These are phyloP conservation scores for Brachypalpus laphriformis DNA, from an alignment of 2,888 invertebrate genomes.

Conservation along the genomic window DNA sequence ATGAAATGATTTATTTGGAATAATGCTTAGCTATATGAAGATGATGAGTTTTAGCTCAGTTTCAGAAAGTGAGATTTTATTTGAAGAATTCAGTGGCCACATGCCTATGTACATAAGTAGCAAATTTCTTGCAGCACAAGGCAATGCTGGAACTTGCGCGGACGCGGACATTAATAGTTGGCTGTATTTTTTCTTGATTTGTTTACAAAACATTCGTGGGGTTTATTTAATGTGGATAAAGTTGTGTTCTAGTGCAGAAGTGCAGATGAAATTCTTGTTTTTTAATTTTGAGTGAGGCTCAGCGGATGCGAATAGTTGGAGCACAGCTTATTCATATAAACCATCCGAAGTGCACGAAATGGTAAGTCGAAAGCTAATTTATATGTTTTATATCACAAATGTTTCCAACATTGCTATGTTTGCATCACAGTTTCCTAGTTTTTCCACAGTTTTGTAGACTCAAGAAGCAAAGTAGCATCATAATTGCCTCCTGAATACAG, in stretches of 20 bases:
- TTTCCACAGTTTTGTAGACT: too few species aligned
- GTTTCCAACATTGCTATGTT: too few species aligned
- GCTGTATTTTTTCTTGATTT: not conserved
- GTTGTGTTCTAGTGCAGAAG: not conserved
- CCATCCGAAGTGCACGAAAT: not conserved
- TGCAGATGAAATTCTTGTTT: not conserved
- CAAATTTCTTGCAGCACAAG: not conserved
- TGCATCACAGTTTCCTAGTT: too few species aligned
- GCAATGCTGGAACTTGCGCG: not conserved
- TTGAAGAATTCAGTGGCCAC: not conserved
- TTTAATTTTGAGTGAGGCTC: not conserved
- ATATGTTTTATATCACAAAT: too few species aligned
- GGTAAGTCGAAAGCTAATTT: not conserved
- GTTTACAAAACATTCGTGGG: slow-evolving; percentile 57
- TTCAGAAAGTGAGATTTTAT: not conserved
- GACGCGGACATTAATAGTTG: not conserved
- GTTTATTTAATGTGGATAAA: not conserved
- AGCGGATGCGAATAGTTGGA: not conserved
- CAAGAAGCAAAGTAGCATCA: too few species aligned
- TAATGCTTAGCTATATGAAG: not conserved
- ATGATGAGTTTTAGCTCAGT: not conserved
- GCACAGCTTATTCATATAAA: not conserved
- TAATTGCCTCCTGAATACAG: too few species aligned
- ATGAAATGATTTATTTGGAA: not conserved
- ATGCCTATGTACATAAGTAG: not conserved